Evolutionary conservation across 2,888 invertebrate species (phyloP).

Genomic region (Andrena marginata): DNA sequence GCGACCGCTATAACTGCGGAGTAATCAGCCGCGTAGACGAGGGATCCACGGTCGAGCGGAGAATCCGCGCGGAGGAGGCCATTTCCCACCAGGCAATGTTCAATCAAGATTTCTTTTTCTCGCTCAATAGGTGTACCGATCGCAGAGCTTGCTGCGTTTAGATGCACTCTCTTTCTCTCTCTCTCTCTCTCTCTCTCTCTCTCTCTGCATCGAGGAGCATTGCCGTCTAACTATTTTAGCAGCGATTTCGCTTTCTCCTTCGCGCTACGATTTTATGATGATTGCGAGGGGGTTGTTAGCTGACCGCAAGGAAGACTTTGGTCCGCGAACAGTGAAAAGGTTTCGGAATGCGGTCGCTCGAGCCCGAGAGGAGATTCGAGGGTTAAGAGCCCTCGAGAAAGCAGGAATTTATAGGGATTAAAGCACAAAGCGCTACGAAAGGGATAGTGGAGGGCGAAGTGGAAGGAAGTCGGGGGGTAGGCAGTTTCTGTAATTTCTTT

Average conservation of each 20-base stretch:
- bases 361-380: neutral
- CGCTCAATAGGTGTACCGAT: too few species aligned
- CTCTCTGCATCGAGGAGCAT: too few species aligned
- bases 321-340: slow-evolving; percentile 1
- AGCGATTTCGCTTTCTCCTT: slow-evolving; percentile 11
- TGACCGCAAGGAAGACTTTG: neutral
- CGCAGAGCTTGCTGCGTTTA: neutral
- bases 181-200: too few species aligned
- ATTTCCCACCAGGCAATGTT: neutral
- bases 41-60: neutral
- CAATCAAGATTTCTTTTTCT: neutral
- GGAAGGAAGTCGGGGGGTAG: neutral
- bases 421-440: slow-evolving; percentile 11
- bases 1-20: slow-evolving; percentile 15
- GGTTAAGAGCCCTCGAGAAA: neutral
- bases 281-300: neutral
- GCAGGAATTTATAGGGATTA: slow-evolving; percentile 50
- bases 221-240: neutral
- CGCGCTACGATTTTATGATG: neutral
- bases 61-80: neutral
- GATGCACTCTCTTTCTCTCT: neutral
- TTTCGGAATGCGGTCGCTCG: slow-evolving; percentile 1
- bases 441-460: neutral
- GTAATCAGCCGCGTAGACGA: slow-evolving; percentile 18
- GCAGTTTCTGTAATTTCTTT: neutral